Conservation (phyloP, 2,113 vertebrate genomes). For the Anser cygnoides region DNA sequence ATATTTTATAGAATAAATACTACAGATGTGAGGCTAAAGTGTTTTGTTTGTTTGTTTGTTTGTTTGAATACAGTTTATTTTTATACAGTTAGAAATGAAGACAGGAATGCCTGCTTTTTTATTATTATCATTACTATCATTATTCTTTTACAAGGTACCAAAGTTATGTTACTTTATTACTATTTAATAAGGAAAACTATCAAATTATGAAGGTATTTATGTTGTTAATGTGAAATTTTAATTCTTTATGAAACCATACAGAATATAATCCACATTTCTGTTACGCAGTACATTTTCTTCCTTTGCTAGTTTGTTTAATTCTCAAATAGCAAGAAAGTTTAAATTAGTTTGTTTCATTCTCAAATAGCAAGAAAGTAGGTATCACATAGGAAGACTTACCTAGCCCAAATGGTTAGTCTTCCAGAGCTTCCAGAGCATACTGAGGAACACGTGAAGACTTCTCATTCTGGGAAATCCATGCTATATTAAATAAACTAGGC, state of each 20-base stretch:
- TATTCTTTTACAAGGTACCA: neutral
- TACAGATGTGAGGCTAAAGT: conserved; percentile 30
- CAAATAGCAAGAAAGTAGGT: neutral
- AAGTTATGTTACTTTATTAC: neutral
- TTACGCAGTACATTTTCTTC: fast-evolving
- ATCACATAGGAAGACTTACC: neutral
- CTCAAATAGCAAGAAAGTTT: neutral
- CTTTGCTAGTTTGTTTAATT: neutral
- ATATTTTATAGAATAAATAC: conserved; percentile 39
- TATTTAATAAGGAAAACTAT: neutral
- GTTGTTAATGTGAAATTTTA: neutral
- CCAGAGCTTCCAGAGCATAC: neutral
- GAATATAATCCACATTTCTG: neutral
- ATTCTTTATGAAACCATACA: neutral
- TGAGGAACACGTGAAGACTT: neutral
- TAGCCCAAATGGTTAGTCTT: neutral
- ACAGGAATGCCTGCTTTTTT: neutral
- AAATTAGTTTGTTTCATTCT: neutral
- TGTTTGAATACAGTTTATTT: neutral
- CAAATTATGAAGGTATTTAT: neutral
- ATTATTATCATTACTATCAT: neutral
- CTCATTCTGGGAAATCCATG: neutral
- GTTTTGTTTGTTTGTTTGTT: neutral
- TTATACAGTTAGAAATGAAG: neutral
- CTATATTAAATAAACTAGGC: neutral